Percentiles rank a stretch among this genome's conserved stretches.
phyloP scores from a whole-genome alignment of 2,797 vertebrate genomes.

The Argyrosomus regius region DNA sequence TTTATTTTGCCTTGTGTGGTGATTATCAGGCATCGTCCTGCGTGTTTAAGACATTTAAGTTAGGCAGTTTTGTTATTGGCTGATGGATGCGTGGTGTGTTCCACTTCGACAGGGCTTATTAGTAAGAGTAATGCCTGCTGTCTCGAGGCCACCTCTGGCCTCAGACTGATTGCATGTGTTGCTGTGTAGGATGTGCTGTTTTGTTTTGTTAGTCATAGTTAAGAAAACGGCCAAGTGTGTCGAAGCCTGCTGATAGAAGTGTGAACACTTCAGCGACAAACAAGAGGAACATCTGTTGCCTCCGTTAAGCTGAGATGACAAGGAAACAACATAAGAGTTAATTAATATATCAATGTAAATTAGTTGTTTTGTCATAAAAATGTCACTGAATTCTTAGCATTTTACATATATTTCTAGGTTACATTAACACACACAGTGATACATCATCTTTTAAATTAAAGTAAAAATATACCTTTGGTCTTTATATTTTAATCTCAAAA shows the following conservation, averaged over 20 bases:
- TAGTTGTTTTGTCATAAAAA: neutral
- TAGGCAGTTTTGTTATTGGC: conserved; percentile 28
- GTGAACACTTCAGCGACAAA: conserved; percentile 28
- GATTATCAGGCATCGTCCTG: conserved; percentile 25
- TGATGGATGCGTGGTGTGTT: conserved; percentile 59
- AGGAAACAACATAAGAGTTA: neutral
- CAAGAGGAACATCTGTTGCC: conserved; percentile 24
- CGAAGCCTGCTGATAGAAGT: conserved; percentile 19
- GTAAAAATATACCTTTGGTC: neutral
- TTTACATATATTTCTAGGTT: neutral
- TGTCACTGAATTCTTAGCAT: neutral
- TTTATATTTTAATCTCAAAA: neutral
- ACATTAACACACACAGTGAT: too few relatives aligned
- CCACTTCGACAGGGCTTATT: conserved; percentile 69
- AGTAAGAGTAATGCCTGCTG: conserved; percentile 70
- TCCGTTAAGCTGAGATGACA: conserved; percentile 15
- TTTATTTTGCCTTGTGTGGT: conserved; percentile 27
- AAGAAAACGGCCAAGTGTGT: conserved; percentile 36
- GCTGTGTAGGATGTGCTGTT: conserved; percentile 55
- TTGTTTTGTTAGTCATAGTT: conserved; percentile 52
- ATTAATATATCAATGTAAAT: neutral
- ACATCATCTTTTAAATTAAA: neutral
- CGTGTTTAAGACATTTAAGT: conserved; percentile 25
- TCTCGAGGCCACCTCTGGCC: conserved; percentile 48
- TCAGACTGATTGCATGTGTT: conserved; percentile 40